Evolutionary conservation across 2,888 invertebrate species (phyloP), one percentile per base, ranked within the genome.

Genomic region (Synergus japonicus): DNA sequence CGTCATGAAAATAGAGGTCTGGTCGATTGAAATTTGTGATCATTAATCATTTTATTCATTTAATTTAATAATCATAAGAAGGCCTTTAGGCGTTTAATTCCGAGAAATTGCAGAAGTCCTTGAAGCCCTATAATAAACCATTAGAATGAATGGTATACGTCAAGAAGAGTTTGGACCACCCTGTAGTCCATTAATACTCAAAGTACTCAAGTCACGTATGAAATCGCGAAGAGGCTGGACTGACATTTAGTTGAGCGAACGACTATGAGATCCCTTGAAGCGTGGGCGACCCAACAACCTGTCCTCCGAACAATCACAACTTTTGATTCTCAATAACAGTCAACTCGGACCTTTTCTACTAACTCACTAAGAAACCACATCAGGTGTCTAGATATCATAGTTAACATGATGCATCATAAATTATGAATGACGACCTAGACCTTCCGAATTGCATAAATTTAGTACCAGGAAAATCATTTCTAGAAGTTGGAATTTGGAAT

Each of bases 161-260:
- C 73, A 73, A 29, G n/a, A 65, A 78, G 73, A 83, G 83, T 83
- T 87, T 86, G 87, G 89, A 88, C 89, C 90, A 88, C 89, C 88
- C 87, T 85, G 88, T 87, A 86, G 83, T 77, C 85, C 83, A 87
- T 90, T 89, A 87, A 89, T 89, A 89, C 89, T 89, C 88, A 88
- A 86, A 84, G 85, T 84, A 84, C 83, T 83, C 82, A 83, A 81
- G 82, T 77, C 79, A 83, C 81, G 84, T 84, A 84, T 86, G 83
- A 86, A 85, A 84, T 82, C 80, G 83, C 81, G 83, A 86, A 83
- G 83, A 86, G 83, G 83, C 83, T 81, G 83, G 82, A 77, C 85
- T 87, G 87, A 86, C 86, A 87, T 87, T 87, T 85, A 85, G 83
- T 83, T 82, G 67, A 82, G 81, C 83, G 80, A 82, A 79, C 79